phyloP scores from a whole-genome alignment of 2,888 invertebrate species.

The Axea sp. region DNA sequence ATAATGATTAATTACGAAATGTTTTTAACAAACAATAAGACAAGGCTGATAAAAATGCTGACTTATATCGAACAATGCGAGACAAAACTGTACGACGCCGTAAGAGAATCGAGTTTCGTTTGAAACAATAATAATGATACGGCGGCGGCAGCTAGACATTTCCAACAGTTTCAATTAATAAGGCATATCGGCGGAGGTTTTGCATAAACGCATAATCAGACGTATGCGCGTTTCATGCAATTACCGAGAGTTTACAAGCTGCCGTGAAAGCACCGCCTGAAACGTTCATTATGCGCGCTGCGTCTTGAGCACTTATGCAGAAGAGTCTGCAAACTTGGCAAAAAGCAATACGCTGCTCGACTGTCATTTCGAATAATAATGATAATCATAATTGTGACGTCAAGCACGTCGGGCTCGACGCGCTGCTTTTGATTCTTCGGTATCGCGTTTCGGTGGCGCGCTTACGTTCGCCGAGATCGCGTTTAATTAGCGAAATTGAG shows the following conservation, averaged over 20 bases:
- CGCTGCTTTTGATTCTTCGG: constrained; percentile 15
- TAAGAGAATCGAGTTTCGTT: constrained; percentile 46
- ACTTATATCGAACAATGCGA: constrained; percentile 9
- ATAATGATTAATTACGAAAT: constrained; percentile 5
- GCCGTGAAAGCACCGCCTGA: constrained; percentile 61
- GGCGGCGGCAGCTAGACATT: constrained; percentile 45
- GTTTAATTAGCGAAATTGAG: constrained; percentile 50
- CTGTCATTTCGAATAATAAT: constrained; percentile 57
- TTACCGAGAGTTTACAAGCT: constrained; percentile 55
- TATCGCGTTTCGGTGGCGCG: constrained; percentile 1
- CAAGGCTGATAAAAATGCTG: no score
- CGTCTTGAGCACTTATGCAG: constrained; percentile 55
- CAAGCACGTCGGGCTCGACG: constrained; percentile 13
- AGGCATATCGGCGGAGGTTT: constrained; percentile 54
- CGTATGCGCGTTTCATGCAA: constrained; percentile 56
- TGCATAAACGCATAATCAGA: constrained; percentile 59
- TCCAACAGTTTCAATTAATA: constrained; percentile 54
- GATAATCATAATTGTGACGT: constrained; percentile 45
- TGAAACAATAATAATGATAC: constrained; percentile 40
- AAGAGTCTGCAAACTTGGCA: constrained; percentile 53
- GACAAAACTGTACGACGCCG: constrained; percentile 16
- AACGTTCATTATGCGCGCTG: constrained; percentile 60
- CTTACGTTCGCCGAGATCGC: not conserved
- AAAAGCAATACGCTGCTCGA: constrained; percentile 53
- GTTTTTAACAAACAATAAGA: constrained; percentile 2